Base-by-base conservation (phyloP, 2,797 vertebrate species). In the Tinamus major region DNA sequence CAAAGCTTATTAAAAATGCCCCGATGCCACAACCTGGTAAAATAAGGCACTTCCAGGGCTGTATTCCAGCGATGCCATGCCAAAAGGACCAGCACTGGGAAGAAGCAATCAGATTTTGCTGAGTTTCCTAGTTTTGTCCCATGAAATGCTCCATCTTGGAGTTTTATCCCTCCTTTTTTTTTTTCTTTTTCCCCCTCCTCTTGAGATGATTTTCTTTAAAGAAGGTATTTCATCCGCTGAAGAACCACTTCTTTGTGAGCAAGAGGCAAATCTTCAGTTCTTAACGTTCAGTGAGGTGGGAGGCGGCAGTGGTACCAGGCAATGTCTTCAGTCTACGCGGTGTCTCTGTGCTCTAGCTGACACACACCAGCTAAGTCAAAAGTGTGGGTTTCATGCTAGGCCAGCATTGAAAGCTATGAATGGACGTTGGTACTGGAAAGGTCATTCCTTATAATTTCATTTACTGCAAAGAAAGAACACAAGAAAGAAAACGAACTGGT, bases 371-470 rank as follows among this genome's bases (percentile, higher is more conserved):
- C 53, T 18, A 59, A 85, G 35, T 51, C 53, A 59, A 44, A 87
- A 80, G 77, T n/a, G 46, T 37, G 35, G 85, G 53, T 51, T 89
- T 90, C 68, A 56, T 35, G 53, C 6, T 68, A 89, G 94, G 78
- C 87, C 80, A 27, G 1, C 19, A 58, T 3, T 20, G 90, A 89
- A 79, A 90, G 90, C 98, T 99, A 99, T 4, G 98, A 98, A 76
- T 98, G 98, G 95, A 98, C 97, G 53, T 96, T 98, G 95, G 98
- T 98, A 98, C 98, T 98, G 98, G 99, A 99, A 93, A 99, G 98
- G 98, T 99, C 99, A 21, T 99, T 99, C 90, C 98, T 98, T 97
- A 99, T 99, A 84, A 99, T 98, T 97, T 99, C 99, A 81, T 99
- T 99, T 97, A 99, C 99, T 99, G 98, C 72, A 96, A 95, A 98